Evolutionary conservation across 2,888 invertebrate species (phyloP).

Genomic region (Troides oblongomaculatus): DNA sequence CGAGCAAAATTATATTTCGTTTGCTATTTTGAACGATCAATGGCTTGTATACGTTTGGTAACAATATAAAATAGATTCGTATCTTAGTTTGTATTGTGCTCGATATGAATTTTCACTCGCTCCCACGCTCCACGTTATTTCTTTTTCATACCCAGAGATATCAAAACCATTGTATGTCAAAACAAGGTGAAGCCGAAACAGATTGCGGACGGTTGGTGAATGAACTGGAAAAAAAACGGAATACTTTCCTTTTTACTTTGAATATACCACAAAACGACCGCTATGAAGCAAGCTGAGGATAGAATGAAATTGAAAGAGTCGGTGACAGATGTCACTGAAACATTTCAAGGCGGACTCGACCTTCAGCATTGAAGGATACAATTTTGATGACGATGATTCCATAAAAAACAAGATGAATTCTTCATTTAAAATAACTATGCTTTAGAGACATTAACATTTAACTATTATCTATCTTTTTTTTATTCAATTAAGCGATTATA

Average conservation of each 20-base stretch:
- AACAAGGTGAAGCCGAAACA: constrained; percentile 18
- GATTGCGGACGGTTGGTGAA: constrained; percentile 14
- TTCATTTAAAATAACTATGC: too few species aligned
- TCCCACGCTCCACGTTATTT: constrained; percentile 16
- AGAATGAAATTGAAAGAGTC: too few species aligned
- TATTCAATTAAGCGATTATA: too few species aligned
- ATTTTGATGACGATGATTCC: too few species aligned
- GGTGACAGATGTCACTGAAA: too few species aligned
- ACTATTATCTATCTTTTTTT: too few species aligned
- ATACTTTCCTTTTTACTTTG: constrained; percentile 23
- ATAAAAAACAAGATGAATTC: too few species aligned
- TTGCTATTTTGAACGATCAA: too few species aligned
- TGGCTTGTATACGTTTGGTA: not conserved
- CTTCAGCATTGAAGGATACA: too few species aligned
- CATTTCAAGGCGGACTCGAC: too few species aligned
- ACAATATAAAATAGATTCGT: not conserved
- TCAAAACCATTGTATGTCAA: constrained; percentile 5
- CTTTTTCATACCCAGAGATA: not conserved
- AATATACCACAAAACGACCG: constrained; percentile 6
- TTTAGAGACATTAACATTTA: too few species aligned
- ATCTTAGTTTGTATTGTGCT: not conserved
- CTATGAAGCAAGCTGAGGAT: not conserved
- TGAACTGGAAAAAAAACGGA: constrained; percentile 14
- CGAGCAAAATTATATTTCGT: too few species aligned
- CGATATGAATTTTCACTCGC: constrained; percentile 8